A percentile compares a stretch with the other conserved stretches of the same genome.
Conservation (phyloP, 2,797 vertebrate species). For the Masticophis lateralis region DNA sequence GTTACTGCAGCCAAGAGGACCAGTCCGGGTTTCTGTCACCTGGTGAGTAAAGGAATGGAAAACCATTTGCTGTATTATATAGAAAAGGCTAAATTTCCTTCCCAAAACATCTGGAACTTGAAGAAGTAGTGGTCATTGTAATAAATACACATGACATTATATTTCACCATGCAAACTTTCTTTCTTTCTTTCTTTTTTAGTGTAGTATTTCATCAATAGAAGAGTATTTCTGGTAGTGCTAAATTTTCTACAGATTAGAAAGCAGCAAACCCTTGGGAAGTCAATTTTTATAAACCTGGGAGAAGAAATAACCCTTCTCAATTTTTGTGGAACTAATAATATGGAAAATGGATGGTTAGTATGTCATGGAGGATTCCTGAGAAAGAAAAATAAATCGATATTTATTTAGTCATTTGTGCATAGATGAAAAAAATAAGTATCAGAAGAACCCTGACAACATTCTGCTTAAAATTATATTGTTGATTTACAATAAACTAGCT, state of each 20-base stretch:
- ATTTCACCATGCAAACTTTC: neutral
- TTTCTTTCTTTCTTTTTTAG: neutral
- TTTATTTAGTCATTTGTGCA: neutral
- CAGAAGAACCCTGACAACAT: neutral
- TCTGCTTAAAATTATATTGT: neutral
- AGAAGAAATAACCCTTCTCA: neutral
- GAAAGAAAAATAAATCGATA: neutral
- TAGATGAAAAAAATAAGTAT: neutral
- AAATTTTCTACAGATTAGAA: neutral
- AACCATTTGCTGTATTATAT: constrained; percentile 51
- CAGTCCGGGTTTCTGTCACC: constrained; percentile 97
- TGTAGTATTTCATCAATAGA: no score
- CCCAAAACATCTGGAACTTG: constrained; percentile 3
- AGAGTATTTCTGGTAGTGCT: neutral
- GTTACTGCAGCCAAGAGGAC: constrained; percentile 98
- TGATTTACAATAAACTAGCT: neutral
- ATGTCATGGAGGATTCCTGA: neutral
- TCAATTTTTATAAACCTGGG: neutral
- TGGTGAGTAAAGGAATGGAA: constrained; percentile 63
- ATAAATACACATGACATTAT: neutral
- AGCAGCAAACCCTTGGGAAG: neutral
- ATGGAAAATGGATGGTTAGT: neutral
- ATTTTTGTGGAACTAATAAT: neutral
- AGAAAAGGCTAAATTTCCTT: neutral
- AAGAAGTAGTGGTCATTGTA: neutral